Percentiles rank a stretch among this genome's conserved stretches.
phyloP scores from a whole-genome alignment of 2,888 invertebrate genomes.

The Drosophila mimica region DNA sequence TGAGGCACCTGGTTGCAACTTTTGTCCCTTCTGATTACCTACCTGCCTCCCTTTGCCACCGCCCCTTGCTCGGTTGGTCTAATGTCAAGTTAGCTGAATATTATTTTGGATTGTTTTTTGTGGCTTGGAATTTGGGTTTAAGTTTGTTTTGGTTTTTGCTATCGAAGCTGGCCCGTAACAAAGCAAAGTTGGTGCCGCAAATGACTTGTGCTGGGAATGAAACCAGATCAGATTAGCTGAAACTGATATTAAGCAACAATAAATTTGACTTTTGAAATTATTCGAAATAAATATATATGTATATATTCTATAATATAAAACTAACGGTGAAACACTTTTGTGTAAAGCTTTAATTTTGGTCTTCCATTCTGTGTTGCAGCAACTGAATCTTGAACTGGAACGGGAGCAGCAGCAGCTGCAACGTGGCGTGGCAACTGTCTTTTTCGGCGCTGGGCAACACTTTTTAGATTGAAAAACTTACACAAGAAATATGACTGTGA shows the following conservation, averaged over 20 bases:
- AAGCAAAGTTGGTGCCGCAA: not conserved
- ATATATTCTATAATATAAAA: not conserved
- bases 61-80: not conserved
- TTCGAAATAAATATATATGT: not conserved
- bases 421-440: conserved; percentile 6
- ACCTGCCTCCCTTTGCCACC: not conserved
- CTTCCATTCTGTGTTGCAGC: conserved; percentile 16
- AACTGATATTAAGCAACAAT: not conserved
- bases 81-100: conserved; percentile 1
- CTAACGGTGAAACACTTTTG: not conserved
- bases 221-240: not conserved
- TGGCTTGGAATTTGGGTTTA: not conserved
- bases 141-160: not conserved
- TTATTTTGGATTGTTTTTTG: not conserved
- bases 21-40: conserved; percentile 9
- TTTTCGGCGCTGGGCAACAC: conserved; percentile 48
- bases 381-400: conserved; percentile 9
- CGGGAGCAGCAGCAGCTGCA: conserved; percentile 19
- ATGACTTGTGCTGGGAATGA: not conserved
- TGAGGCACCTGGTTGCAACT: conserved; percentile 26
- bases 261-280: not conserved
- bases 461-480: conserved; percentile 79
- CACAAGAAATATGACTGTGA: conserved; percentile 64
- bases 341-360: conserved; percentile 6
- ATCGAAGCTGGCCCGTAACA: not conserved